phyloP scores from a whole-genome alignment of 1,140 invertebrate genomes.

The Anastatus disparis region DNA sequence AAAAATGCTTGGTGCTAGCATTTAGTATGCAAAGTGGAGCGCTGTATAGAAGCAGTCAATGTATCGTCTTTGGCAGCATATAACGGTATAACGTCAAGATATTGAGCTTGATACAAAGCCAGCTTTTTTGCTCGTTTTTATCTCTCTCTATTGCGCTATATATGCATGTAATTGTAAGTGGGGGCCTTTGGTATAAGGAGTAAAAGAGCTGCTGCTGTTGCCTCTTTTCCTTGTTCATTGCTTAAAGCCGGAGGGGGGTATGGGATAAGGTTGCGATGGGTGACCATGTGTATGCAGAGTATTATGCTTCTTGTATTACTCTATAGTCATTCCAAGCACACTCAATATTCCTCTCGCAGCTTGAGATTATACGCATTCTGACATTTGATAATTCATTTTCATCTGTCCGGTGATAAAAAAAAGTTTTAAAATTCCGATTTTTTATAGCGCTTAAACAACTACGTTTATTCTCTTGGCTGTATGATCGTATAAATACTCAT shows the following conservation, averaged over 20 bases:
- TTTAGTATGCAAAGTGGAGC: slow-evolving; percentile 8
- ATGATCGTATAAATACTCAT: too few relatives aligned
- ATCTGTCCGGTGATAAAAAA: too few relatives aligned
- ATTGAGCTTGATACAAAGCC: background rate
- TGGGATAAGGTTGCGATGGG: slow-evolving; percentile 44
- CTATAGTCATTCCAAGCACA: background rate
- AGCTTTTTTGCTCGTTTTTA: background rate
- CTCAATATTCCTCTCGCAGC: background rate
- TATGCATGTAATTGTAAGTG: too few relatives aligned
- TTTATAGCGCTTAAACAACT: too few relatives aligned
- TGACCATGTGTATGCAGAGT: slow-evolving; percentile 37
- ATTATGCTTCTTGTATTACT: slow-evolving; percentile 51
- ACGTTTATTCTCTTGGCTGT: too few relatives aligned
- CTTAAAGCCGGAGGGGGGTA: background rate
- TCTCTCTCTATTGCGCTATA: background rate
- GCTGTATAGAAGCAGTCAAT: background rate
- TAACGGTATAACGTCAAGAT: slow-evolving; percentile 8
- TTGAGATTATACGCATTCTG: too few relatives aligned
- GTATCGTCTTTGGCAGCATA: background rate
- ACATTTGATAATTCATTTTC: too few relatives aligned
- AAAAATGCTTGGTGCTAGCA: background rate
- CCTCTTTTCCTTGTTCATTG: too few relatives aligned
- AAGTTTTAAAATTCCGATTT: too few relatives aligned
- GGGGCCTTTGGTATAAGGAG: too few relatives aligned
- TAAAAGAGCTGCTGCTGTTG: too few relatives aligned